Percentiles rank a stretch among this genome's conserved stretches.
Conservation (phyloP, 2,888 invertebrate species). For the Ptychoptera albimana region DNA sequence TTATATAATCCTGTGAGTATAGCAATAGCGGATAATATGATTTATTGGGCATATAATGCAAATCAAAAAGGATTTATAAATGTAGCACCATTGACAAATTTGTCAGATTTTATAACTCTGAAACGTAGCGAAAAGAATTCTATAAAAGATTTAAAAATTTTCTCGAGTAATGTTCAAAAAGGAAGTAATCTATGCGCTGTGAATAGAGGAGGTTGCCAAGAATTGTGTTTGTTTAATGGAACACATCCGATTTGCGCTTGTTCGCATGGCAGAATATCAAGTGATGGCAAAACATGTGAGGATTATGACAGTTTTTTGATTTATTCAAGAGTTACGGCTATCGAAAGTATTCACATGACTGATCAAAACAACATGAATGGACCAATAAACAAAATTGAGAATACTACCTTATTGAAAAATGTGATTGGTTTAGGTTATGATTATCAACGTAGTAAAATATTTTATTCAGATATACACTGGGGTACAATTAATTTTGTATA, state of each 20-base stretch:
- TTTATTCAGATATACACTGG: constrained; percentile 79
- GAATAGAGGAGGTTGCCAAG: constrained; percentile 57
- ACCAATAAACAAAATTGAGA: constrained; percentile 57
- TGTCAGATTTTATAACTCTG: constrained; percentile 38
- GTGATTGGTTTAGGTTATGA: constrained; percentile 75
- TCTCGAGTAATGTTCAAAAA: constrained; percentile 36
- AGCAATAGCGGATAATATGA: constrained; percentile 39
- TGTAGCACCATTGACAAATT: constrained; percentile 40
- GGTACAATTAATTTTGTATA: constrained; percentile 67
- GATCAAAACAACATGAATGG: constrained; percentile 58
- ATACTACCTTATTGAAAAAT: constrained; percentile 60
- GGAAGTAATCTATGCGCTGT: constrained; percentile 46
- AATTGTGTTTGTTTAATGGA: constrained; percentile 63
- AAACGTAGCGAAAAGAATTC: constrained; percentile 44
- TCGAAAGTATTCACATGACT: constrained; percentile 65
- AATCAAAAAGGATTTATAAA: constrained; percentile 40
- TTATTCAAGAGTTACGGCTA: constrained; percentile 63
- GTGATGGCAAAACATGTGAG: constrained; percentile 50
- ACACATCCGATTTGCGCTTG: constrained; percentile 57
- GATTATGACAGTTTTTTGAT: constrained; percentile 67
- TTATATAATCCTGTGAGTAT: constrained; percentile 47
- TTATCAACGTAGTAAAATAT: constrained; percentile 48
- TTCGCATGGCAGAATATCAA: constrained; percentile 58
- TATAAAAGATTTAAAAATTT: constrained; percentile 51
- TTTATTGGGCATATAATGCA: constrained; percentile 66